phyloP scores from a whole-genome alignment of 2,113 vertebrate genomes.

The Chionomys nivalis region DNA sequence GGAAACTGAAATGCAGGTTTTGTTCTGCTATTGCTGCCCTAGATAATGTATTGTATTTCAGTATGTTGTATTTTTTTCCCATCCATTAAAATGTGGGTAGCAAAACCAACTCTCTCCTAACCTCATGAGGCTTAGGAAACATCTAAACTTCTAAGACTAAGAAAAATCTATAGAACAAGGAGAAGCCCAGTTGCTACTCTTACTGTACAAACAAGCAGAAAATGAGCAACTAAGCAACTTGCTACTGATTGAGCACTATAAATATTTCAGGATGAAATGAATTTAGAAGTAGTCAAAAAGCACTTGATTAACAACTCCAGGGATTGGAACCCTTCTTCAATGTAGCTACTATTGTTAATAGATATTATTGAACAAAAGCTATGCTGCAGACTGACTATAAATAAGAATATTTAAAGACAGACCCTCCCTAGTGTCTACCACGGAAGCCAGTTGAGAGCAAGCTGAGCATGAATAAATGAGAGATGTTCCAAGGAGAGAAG shows the following conservation, averaged over 20 bases:
- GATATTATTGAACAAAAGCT: conserved; percentile 41
- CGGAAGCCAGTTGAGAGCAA: conserved; percentile 12
- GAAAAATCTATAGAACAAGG: conserved; percentile 40
- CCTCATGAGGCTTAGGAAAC: conserved; percentile 21
- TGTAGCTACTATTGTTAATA: conserved; percentile 47
- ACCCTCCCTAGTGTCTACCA: not conserved
- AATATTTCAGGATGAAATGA: conserved; percentile 60
- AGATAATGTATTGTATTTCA: conserved; percentile 7
- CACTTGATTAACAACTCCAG: conserved; percentile 46
- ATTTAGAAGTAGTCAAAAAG: conserved; percentile 58
- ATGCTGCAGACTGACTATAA: not conserved
- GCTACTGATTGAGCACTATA: conserved; percentile 22
- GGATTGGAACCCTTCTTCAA: conserved; percentile 44
- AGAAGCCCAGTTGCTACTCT: not conserved
- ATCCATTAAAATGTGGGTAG: conserved; percentile 8
- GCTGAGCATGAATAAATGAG: conserved; percentile 7
- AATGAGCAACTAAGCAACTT: conserved; percentile 42
- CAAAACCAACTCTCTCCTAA: not conserved
- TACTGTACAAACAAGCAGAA: conserved; percentile 1
- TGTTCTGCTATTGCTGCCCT: not conserved
- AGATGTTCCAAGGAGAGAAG: not conserved
- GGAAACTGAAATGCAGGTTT: not conserved
- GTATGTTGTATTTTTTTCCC: not conserved
- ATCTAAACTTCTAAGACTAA: conserved; percentile 9
- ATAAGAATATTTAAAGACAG: conserved; percentile 51